Evolutionary conservation across 1,140 invertebrate species (phyloP).

Genomic region (Lordiphosa clarofinis): DNA sequence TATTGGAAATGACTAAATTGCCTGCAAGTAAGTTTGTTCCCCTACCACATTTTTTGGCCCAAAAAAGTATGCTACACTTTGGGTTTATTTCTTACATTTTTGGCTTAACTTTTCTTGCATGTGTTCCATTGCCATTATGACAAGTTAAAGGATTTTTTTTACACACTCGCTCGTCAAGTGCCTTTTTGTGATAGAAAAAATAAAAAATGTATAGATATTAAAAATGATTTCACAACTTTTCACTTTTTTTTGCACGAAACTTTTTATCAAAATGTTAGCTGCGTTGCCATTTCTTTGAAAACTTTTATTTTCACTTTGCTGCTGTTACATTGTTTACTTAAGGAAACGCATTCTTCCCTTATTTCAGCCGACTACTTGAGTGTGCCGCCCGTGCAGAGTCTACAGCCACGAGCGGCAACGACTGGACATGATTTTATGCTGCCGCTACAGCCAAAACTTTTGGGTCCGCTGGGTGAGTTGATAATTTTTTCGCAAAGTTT

Average conservation of each 20-base stretch:
- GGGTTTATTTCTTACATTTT: constrained; percentile 1
- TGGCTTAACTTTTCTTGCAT: background rate
- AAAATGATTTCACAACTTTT: constrained; percentile 63
- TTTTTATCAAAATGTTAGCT: constrained; percentile 47
- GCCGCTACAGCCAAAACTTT: constrained; percentile 84
- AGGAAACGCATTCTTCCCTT: constrained; percentile 47
- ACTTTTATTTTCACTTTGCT: constrained; percentile 42
- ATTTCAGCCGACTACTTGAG: constrained; percentile 75
- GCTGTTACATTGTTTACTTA: constrained; percentile 50
- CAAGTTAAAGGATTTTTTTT: constrained; percentile 14
- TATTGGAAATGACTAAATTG: no score
- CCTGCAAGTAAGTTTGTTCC: no score
- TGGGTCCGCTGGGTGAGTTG: constrained; percentile 79
- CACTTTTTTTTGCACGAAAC: constrained; percentile 27
- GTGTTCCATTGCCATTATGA: background rate
- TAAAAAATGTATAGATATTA: constrained; percentile 30
- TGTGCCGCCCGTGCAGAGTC: constrained; percentile 73
- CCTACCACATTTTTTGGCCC: no score
- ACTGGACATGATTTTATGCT: constrained; percentile 84
- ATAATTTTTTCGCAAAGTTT: constrained; percentile 22
- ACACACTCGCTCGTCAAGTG: constrained; percentile 16
- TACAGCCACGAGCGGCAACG: constrained; percentile 85
- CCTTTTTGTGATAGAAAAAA: constrained; percentile 25
- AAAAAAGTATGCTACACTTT: constrained; percentile 7
- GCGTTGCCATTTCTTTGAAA: constrained; percentile 51